Conservation (phyloP, 2,113 vertebrate genomes). For the Dermatemys mawii region DNA sequence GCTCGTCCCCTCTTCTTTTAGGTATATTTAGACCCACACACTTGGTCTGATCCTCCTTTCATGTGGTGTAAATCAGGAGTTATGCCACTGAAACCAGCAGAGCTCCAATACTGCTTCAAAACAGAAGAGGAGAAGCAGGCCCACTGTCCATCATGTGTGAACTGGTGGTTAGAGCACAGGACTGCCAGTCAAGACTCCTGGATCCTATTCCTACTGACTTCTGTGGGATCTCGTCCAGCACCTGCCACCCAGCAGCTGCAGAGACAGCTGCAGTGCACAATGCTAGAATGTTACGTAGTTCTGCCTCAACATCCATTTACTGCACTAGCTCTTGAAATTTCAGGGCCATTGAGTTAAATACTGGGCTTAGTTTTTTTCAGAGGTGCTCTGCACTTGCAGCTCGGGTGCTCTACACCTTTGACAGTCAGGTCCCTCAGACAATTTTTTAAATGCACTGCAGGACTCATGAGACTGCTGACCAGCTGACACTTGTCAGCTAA, state of each 20-base stretch:
- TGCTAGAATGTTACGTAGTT: not conserved
- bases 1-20: not conserved
- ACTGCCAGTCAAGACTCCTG: not conserved
- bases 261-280: not conserved
- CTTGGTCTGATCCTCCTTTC: fast-evolving
- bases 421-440: not conserved
- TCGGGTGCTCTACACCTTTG: not conserved
- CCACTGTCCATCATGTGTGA: not conserved
- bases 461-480: not conserved
- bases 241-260: not conserved
- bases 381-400: not conserved
- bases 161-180: not conserved
- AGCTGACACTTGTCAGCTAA: not conserved
- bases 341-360: not conserved
- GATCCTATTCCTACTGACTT: not conserved
- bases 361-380: not conserved
- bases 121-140: not conserved
- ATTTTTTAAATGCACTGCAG: not conserved
- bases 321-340: not conserved
- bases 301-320: not conserved
- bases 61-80: fast-evolving
- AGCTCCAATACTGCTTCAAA: fast-evolving
- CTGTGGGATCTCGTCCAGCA: not conserved
- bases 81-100: fast-evolving
- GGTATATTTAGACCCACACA: not conserved